phyloP scores from a whole-genome alignment of 2,888 invertebrate species.

The Eupeodes latifasciatus region DNA sequence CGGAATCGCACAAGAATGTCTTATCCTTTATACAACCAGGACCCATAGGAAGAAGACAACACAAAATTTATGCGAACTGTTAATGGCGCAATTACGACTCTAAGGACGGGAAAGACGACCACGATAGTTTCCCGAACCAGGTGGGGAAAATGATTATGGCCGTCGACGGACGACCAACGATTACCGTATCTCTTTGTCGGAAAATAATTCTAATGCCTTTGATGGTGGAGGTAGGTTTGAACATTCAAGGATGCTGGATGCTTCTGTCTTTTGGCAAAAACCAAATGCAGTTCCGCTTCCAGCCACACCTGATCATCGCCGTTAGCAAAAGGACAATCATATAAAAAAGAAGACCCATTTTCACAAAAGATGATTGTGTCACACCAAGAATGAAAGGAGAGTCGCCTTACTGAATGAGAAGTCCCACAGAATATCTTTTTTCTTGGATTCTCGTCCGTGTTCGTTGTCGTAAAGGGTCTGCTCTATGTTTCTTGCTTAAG shows the following conservation, averaged over 20 bases:
- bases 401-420: constrained; percentile 56
- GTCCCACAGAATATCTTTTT: constrained; percentile 48
- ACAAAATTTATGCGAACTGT: constrained; percentile 68
- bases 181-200: constrained; percentile 69
- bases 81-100: constrained; percentile 71
- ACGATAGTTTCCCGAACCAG: constrained; percentile 56
- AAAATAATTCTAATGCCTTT: constrained; percentile 51
- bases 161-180: constrained; percentile 25
- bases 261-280: constrained; percentile 47
- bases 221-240: not conserved
- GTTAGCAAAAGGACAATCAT: constrained; percentile 3
- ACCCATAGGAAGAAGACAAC: constrained; percentile 33
- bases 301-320: constrained; percentile 45
- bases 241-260: constrained; percentile 38
- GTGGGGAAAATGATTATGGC: constrained; percentile 74
- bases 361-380: constrained; percentile 53
- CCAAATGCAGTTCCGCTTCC: constrained; percentile 64
- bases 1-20: constrained; percentile 37
- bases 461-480: constrained; percentile 44
- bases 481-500: not conserved
- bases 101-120: constrained; percentile 40
- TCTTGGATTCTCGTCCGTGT: not conserved
- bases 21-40: constrained; percentile 37
- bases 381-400: not conserved
- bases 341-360: constrained; percentile 6